Conservation (phyloP, 1,140 invertebrate genomes). For the Vanessa tameamea region DNA sequence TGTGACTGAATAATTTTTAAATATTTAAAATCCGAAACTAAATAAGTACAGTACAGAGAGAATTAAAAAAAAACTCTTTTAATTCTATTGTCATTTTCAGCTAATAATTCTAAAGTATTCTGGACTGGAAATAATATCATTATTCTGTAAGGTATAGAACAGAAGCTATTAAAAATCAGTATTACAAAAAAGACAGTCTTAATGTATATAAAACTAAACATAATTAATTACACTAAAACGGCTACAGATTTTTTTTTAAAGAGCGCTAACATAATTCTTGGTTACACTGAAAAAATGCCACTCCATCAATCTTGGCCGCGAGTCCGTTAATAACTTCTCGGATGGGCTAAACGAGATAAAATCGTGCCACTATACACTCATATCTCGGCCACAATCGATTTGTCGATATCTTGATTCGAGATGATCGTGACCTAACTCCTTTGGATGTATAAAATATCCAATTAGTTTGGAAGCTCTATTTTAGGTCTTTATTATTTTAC, state of each 20-base stretch:
- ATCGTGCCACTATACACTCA: conserved; percentile 47
- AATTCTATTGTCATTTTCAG: no score
- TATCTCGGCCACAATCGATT: conserved; percentile 58
- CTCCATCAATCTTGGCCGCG: conserved; percentile 49
- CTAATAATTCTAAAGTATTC: no score
- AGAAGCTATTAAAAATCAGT: background rate
- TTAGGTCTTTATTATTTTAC: background rate
- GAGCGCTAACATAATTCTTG: background rate
- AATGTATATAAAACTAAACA: background rate
- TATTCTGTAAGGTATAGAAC: background rate
- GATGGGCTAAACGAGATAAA: conserved; percentile 55
- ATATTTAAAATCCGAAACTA: no score
- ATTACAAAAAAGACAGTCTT: background rate
- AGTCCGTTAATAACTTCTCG: conserved; percentile 48
- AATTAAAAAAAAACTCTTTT: no score
- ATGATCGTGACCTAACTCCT: conserved; percentile 43
- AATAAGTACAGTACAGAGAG: no score
- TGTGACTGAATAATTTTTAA: no score
- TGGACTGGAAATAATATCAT: no score
- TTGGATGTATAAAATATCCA: conserved; percentile 37
- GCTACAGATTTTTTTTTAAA: background rate
- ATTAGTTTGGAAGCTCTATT: conserved; percentile 29
- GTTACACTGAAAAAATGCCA: conserved; percentile 20
- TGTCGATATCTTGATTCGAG: conserved; percentile 53
- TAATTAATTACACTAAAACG: conserved; percentile 9